These are phyloP conservation scores for Dendrophyllia cribrosa DNA, from an alignment of 64 coral and sea anemone genomes.

Conservation along the genomic window DNA sequence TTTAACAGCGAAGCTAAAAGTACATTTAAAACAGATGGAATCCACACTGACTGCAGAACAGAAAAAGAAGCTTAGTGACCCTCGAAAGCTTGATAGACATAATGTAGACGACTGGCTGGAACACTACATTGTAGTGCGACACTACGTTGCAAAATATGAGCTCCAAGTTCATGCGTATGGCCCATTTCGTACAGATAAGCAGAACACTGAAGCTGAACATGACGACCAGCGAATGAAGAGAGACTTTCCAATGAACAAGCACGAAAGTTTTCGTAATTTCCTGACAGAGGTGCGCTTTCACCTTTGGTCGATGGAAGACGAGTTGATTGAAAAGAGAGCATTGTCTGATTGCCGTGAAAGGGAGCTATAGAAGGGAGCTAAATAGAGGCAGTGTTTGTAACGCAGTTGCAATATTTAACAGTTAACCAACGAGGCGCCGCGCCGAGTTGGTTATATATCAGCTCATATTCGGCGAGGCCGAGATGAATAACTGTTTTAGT, in stretches of 20 bases:
- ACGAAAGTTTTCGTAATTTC: constrained; percentile 63
- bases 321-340: constrained; percentile 50
- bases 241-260: constrained; percentile 37
- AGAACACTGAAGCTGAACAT: constrained; percentile 6
- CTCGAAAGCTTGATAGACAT: neutral
- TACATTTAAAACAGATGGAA: constrained; percentile 42
- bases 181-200: constrained; percentile 3
- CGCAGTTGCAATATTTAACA: no score
- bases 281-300: constrained; percentile 70
- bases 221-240: constrained; percentile 62
- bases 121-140: constrained; percentile 63
- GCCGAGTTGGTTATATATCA: no score
- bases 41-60: constrained; percentile 15
- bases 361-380: neutral
- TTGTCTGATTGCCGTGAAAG: constrained; percentile 42
- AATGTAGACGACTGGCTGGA: constrained; percentile 48
- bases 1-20: constrained; percentile 38
- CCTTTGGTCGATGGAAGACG: constrained; percentile 83
- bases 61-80: constrained; percentile 1
- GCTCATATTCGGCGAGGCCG: no score
- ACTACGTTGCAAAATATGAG: constrained; percentile 77
- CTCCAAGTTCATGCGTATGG: constrained; percentile 72
- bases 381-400: no score
- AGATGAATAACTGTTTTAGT: no score
- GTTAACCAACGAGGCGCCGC: no score